Percentiles rank a stretch among this genome's conserved stretches.
Conservation (phyloP, 2,797 vertebrate species). For the Lepus townsendii region DNA sequence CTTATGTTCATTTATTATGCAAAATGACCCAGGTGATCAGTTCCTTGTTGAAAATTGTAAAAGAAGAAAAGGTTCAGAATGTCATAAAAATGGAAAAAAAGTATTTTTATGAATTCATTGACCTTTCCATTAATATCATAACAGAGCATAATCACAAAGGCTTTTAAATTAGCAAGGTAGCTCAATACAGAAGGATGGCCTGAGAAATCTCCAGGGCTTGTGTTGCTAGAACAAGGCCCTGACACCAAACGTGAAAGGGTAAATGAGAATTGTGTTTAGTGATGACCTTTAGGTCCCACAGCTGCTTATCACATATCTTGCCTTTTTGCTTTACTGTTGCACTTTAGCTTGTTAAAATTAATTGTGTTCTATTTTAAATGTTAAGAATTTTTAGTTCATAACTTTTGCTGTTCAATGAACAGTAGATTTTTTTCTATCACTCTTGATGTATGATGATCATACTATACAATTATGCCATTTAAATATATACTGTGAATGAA, state of each 20-base stretch:
- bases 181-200: slow-evolving; percentile 73
- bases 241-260: slow-evolving; percentile 86
- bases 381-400: slow-evolving; percentile 63
- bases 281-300: slow-evolving; percentile 87
- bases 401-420: slow-evolving; percentile 8
- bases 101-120: slow-evolving; percentile 89
- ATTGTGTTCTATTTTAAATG: slow-evolving; percentile 74
- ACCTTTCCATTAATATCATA: slow-evolving; percentile 89
- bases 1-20: slow-evolving; percentile 72
- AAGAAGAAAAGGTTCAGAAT: slow-evolving; percentile 80
- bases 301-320: slow-evolving; percentile 82
- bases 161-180: slow-evolving; percentile 88
- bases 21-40: slow-evolving; percentile 78
- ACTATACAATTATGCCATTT: neutral
- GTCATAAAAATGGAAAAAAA: slow-evolving; percentile 79
- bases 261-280: slow-evolving; percentile 86
- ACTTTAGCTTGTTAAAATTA: slow-evolving; percentile 82
- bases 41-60: slow-evolving; percentile 78
- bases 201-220: slow-evolving; percentile 80
- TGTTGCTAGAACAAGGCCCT: slow-evolving; percentile 84
- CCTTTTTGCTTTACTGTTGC: slow-evolving; percentile 80
- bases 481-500: slow-evolving; percentile 36
- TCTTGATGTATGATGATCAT: neutral
- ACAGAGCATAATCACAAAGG: slow-evolving; percentile 86
- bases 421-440: neutral